Evolutionary conservation across 2,797 vertebrate species (phyloP).

Genomic region (Glossophaga mutica): DNA sequence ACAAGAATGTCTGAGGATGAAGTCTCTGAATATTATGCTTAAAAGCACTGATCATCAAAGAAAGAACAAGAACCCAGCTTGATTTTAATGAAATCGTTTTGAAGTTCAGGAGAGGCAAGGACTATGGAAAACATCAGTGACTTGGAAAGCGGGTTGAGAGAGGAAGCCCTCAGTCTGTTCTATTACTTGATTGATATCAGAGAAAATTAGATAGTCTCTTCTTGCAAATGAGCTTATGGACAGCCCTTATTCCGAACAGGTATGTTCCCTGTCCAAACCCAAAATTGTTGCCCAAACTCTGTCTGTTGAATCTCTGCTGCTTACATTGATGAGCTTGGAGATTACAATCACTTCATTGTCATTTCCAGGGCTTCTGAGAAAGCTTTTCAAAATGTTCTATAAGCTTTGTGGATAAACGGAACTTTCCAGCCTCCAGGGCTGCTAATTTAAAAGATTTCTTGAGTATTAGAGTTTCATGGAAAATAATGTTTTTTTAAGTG

Average conservation of each 20-base stretch:
- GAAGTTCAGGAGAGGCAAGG: not conserved
- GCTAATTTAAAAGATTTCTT: slow-evolving; percentile 42
- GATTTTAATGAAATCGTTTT: slow-evolving; percentile 51
- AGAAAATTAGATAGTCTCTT: not conserved
- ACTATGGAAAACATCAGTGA: not conserved
- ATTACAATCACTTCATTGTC: not conserved
- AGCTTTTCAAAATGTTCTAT: not conserved
- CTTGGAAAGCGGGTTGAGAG: not conserved
- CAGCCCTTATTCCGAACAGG: not conserved
- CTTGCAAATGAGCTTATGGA: not conserved
- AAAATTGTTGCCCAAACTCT: not conserved
- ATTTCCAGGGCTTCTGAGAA: not conserved
- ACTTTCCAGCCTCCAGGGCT: not conserved
- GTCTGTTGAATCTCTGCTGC: not conserved
- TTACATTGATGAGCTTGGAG: not conserved
- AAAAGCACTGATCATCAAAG: slow-evolving; percentile 6
- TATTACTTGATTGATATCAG: not conserved
- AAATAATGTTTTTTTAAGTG: slow-evolving; percentile 56
- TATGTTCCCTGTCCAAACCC: not conserved
- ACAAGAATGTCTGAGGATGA: not conserved
- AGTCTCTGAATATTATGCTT: not conserved
- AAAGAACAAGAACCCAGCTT: slow-evolving; percentile 33
- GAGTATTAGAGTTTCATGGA: slow-evolving; percentile 49
- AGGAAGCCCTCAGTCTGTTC: not conserved
- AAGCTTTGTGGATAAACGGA: slow-evolving; percentile 20